Conservation (phyloP, 2,888 invertebrate genomes). For the Cerastis leucographa region DNA sequence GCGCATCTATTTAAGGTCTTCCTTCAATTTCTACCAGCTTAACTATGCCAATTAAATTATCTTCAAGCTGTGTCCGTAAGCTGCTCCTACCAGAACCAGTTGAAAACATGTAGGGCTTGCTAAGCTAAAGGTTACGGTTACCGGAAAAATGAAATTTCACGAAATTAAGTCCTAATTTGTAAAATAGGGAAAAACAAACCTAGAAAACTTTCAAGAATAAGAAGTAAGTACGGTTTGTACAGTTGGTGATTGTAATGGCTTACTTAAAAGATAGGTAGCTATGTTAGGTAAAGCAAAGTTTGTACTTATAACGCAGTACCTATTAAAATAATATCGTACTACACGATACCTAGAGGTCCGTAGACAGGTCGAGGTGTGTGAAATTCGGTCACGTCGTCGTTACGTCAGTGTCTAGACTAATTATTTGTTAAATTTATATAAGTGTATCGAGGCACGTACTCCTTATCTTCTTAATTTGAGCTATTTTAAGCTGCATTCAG, state of each 20-base stretch:
- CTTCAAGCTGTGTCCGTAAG: neutral
- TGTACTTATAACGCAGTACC: no score
- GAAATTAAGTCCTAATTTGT: no score
- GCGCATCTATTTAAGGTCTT: neutral
- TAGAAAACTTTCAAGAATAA: no score
- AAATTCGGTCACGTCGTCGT: conserved; percentile 16
- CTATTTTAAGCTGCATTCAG: conserved; percentile 5
- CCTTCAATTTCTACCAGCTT: neutral
- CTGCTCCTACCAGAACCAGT: neutral
- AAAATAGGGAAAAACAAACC: no score
- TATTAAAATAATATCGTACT: neutral
- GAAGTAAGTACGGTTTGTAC: no score
- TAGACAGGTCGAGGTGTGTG: conserved; percentile 18
- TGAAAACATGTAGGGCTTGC: neutral
- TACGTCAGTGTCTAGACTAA: conserved; percentile 29
- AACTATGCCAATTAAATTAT: neutral
- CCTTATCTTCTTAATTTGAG: conserved; percentile 27
- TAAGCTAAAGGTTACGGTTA: neutral
- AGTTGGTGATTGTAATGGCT: no score
- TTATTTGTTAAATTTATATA: conserved; percentile 2
- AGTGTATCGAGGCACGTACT: conserved; percentile 30
- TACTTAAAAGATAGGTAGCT: no score
- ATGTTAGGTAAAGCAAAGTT: no score
- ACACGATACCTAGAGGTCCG: neutral
- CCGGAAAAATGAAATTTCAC: no score